Conservation (phyloP, 2,888 invertebrate genomes). For the Psylliodes chrysocephalus region DNA sequence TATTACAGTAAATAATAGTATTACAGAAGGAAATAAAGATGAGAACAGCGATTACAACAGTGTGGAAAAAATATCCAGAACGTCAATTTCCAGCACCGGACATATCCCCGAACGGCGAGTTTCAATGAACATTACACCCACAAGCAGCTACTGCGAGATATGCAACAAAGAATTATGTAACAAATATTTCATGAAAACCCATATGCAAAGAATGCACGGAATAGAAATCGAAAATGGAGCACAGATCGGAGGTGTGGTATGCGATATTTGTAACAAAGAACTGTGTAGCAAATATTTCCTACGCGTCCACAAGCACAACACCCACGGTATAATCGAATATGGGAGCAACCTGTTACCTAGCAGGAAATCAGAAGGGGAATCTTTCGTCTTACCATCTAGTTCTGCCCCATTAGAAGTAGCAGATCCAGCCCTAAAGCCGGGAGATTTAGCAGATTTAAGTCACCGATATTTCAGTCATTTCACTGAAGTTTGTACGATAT, state of each 20-base stretch:
- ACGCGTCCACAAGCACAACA: slow-evolving; percentile 97
- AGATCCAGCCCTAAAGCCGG: slow-evolving; percentile 67
- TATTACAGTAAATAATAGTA: too few relatives aligned
- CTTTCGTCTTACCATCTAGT: slow-evolving; percentile 51
- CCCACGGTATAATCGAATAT: slow-evolving; percentile 94
- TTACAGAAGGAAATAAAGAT: not conserved
- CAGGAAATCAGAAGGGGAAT: slow-evolving; percentile 61
- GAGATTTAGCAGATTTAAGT: slow-evolving; percentile 69
- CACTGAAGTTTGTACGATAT: slow-evolving; percentile 84
- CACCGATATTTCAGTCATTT: slow-evolving; percentile 75
- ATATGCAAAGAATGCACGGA: slow-evolving; percentile 98
- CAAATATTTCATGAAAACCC: slow-evolving; percentile 99
- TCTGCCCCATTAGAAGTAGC: slow-evolving; percentile 53
- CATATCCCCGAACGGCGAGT: slow-evolving; percentile 67
- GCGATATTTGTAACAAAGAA: slow-evolving; percentile 98
- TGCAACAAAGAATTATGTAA: slow-evolving; percentile 99
- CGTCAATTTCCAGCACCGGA: slow-evolving; percentile 49
- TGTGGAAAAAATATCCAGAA: slow-evolving; percentile 63
- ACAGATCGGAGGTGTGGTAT: slow-evolving; percentile 92
- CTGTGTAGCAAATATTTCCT: slow-evolving; percentile 98
- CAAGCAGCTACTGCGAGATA: slow-evolving; percentile 94
- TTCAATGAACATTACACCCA: slow-evolving; percentile 73
- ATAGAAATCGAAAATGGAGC: slow-evolving; percentile 93
- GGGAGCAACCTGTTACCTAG: slow-evolving; percentile 66
- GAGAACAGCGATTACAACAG: slow-evolving; percentile 57